Evolutionary conservation across 2,113 vertebrate species (phyloP).

Genomic region (Seriola quinqueradiata): DNA sequence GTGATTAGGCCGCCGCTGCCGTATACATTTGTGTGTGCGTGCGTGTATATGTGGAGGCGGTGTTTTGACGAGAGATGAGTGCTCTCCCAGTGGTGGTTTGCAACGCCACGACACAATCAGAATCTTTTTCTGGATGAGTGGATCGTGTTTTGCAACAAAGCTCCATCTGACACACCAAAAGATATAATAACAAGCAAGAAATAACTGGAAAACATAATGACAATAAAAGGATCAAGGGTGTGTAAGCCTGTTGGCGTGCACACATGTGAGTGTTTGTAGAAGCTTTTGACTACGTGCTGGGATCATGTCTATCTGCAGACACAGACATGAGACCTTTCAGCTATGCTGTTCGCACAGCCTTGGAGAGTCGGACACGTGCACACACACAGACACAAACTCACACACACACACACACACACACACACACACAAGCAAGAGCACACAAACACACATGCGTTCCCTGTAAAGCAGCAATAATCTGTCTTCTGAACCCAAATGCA

Average conservation of each 20-base stretch:
- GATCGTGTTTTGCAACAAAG: background rate
- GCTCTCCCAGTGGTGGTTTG: conserved; percentile 9
- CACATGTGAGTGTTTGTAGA: conserved; percentile 2
- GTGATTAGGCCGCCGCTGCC: conserved; percentile 44
- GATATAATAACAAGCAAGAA: background rate
- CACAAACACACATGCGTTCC: background rate
- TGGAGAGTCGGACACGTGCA: conserved; percentile 11
- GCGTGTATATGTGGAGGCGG: conserved; percentile 8
- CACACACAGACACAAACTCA: background rate
- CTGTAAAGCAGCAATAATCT: conserved; percentile 27
- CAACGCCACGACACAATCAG: conserved; percentile 12
- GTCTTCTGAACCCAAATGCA: conserved; percentile 32
- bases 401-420: background rate
- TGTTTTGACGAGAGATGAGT: conserved; percentile 11
- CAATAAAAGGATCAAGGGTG: background rate
- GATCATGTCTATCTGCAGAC: conserved; percentile 39
- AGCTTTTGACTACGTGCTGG: conserved; percentile 17
- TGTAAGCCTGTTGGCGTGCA: background rate
- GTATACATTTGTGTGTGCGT: conserved; percentile 22
- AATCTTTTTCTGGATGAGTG: background rate
- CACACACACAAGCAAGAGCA: background rate
- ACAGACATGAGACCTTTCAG: conserved; percentile 40
- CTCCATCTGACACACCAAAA: background rate
- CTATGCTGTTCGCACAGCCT: conserved; percentile 22
- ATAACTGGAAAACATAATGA: conserved; percentile 1